phyloP scores from a whole-genome alignment of 2,888 invertebrate species.

The Eilema griseolum region DNA sequence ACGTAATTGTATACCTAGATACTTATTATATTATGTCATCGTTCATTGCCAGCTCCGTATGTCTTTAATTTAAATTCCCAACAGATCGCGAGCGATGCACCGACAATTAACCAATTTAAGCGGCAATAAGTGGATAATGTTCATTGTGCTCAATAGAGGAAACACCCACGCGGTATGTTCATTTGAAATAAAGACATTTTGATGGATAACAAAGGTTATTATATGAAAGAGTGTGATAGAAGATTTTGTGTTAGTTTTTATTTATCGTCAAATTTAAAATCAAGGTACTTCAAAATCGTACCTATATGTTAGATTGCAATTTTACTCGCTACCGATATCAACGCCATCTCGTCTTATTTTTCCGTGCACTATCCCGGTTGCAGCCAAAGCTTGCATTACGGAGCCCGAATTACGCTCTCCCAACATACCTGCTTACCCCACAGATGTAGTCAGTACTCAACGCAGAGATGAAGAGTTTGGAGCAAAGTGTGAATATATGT shows the following conservation, averaged over 20 bases:
- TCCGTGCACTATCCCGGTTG: too few species aligned
- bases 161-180: conserved; percentile 63
- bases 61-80: conserved; percentile 35
- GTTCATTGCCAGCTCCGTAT: conserved; percentile 22
- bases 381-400: too few species aligned
- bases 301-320: too few species aligned
- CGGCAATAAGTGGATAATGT: conserved; percentile 63
- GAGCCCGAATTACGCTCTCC: too few species aligned
- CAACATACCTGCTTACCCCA: too few species aligned
- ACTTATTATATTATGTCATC: conserved; percentile 33
- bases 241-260: background rate
- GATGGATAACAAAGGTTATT: conserved; percentile 9
- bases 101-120: conserved; percentile 73
- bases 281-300: too few species aligned
- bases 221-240: background rate
- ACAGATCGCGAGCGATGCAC: conserved; percentile 57
- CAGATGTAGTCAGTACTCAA: too few species aligned
- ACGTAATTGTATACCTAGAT: background rate
- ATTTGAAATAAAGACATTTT: conserved; percentile 29
- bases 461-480: too few species aligned
- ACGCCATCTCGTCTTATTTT: too few species aligned
- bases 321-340: too few species aligned
- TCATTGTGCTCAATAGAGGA: conserved; percentile 66
- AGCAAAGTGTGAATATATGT: too few species aligned
- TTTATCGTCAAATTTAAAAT: too few species aligned